phyloP scores from a whole-genome alignment of 2,888 invertebrate genomes.

The Neoitamus cyanurus region DNA sequence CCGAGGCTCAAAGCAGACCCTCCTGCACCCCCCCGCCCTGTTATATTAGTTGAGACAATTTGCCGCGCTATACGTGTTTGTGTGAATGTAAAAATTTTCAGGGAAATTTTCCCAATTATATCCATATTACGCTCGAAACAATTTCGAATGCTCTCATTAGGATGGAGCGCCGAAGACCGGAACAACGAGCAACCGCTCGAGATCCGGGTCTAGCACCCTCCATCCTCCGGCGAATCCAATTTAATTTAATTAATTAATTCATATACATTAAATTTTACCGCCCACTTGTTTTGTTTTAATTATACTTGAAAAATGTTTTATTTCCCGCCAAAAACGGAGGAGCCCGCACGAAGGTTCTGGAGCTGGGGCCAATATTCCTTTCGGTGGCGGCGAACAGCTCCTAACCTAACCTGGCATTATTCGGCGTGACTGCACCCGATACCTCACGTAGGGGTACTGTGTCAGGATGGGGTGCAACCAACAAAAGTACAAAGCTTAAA shows the following conservation, averaged over 20 bases:
- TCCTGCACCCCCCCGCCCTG: background rate
- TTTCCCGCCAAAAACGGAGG: conserved; percentile 3
- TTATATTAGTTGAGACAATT: background rate
- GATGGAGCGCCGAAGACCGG: background rate
- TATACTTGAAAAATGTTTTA: conserved; percentile 50
- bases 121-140: conserved; percentile 44
- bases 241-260: conserved; percentile 53
- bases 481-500: conserved; percentile 24
- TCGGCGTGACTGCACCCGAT: conserved; percentile 21
- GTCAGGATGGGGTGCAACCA: conserved; percentile 16
- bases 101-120: conserved; percentile 44
- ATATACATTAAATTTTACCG: conserved; percentile 53
- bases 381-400: background rate
- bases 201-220: conserved; percentile 4
- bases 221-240: conserved; percentile 47
- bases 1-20: background rate
- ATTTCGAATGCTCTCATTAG: conserved; percentile 43
- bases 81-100: conserved; percentile 30
- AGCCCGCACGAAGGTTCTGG: background rate
- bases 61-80: conserved; percentile 1
- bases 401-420: conserved; percentile 12
- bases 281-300: conserved; percentile 53
- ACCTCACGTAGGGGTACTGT: conserved; percentile 4
- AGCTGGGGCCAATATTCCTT: conserved; percentile 3
- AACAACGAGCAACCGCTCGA: conserved; percentile 10